Conservation (phyloP, 2,888 invertebrate genomes). For the Callyntrura guangdongensis region DNA sequence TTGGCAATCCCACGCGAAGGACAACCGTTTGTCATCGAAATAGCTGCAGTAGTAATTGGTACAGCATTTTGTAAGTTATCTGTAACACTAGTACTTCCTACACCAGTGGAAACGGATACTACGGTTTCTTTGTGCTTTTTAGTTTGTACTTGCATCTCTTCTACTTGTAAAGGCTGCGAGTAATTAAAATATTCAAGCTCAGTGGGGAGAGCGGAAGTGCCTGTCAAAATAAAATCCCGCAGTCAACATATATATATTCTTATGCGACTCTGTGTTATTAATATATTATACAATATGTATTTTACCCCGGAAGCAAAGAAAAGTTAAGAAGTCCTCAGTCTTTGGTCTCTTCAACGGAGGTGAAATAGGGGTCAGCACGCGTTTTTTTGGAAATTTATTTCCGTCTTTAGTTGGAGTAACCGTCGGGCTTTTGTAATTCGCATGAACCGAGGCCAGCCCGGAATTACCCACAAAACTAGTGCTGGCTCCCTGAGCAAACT, state of each 20-base stretch:
- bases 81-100: conserved; percentile 31
- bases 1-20: neutral
- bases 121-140: conserved; percentile 69
- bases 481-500: conserved; percentile 93
- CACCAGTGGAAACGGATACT: conserved; percentile 57
- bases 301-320: conserved; percentile 92
- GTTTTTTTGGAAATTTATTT: conserved; percentile 62
- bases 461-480: conserved; percentile 86
- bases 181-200: conserved; percentile 90
- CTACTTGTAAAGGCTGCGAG: conserved; percentile 86
- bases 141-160: conserved; percentile 85
- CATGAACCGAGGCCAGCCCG: conserved; percentile 42
- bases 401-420: conserved; percentile 89
- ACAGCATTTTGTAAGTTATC: conserved; percentile 48
- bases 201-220: conserved; percentile 90
- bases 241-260: neutral
- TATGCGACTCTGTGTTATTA: neutral
- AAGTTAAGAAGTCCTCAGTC: conserved; percentile 94
- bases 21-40: conserved; percentile 2
- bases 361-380: conserved; percentile 82
- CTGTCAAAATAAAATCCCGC: conserved; percentile 85
- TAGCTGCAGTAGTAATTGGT: neutral
- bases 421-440: conserved; percentile 86
- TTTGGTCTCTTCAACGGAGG: conserved; percentile 90
- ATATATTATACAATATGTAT: neutral